Evolutionary conservation across 1,140 invertebrate genomes (phyloP).

Genomic region (Trissolcus basalis): DNA sequence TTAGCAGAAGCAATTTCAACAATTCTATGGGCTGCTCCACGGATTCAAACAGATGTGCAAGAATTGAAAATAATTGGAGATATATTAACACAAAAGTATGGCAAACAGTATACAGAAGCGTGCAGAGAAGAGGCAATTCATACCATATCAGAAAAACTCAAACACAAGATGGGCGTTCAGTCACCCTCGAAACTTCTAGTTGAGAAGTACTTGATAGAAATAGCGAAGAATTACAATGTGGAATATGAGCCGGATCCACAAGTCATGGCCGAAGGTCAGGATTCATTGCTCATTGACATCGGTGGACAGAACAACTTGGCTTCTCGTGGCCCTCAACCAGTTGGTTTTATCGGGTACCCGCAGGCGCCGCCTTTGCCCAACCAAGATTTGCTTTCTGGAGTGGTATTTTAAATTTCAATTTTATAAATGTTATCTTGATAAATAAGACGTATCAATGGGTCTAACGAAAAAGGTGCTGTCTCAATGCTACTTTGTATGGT

Average conservation of each 20-base stretch:
- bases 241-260: conserved; percentile 94
- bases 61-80: conserved; percentile 96
- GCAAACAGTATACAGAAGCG: conserved; percentile 92
- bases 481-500: no score
- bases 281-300: conserved; percentile 89
- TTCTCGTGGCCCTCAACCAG: conserved; percentile 79
- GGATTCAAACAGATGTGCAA: conserved; percentile 88
- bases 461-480: no score
- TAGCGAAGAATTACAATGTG: conserved; percentile 95
- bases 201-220: conserved; percentile 97
- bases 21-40: conserved; percentile 96
- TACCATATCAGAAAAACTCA: conserved; percentile 95
- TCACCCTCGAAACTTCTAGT: conserved; percentile 97
- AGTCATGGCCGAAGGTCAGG: conserved; percentile 90
- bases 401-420: conserved; percentile 54
- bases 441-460: no score
- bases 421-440: no score
- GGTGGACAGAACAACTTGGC: conserved; percentile 79
- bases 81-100: conserved; percentile 94
- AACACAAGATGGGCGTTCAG: conserved; percentile 96
- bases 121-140: conserved; percentile 86
- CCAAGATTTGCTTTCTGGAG: conserved; percentile 65
- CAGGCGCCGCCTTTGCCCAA: conserved; percentile 80
- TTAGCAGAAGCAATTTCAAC: conserved; percentile 96
- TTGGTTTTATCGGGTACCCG: conserved; percentile 88